Evolutionary conservation across 2,797 vertebrate genomes (phyloP).

Genomic region (Potorous gilbertii): DNA sequence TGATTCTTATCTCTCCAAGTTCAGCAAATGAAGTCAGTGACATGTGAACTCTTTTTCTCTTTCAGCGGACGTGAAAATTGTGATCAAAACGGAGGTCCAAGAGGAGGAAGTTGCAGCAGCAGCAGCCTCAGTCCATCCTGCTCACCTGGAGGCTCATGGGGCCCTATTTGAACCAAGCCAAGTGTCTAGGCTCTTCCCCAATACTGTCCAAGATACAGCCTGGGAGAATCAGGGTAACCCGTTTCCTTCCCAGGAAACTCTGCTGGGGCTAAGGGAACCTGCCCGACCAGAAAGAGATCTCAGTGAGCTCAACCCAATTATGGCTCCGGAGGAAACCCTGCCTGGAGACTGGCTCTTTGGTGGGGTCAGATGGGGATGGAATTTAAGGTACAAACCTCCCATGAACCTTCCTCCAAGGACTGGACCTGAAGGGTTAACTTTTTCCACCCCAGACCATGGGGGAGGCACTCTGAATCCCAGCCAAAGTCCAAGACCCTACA

Average conservation of each 20-base stretch:
- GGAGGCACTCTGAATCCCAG: slow-evolving; percentile 85
- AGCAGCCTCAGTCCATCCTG: slow-evolving; percentile 69
- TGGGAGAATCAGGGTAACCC: slow-evolving; percentile 75
- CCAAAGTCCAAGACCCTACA: slow-evolving; percentile 81
- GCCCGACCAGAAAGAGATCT: slow-evolving; percentile 64
- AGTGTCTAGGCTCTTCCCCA: slow-evolving; percentile 72
- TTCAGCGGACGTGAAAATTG: slow-evolving; percentile 77
- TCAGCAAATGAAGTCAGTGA: neutral
- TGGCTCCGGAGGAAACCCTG: slow-evolving; percentile 67
- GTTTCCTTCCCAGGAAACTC: slow-evolving; percentile 69
- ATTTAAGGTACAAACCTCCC: slow-evolving; percentile 85
- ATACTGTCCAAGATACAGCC: slow-evolving; percentile 70
- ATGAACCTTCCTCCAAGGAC: slow-evolving; percentile 85
- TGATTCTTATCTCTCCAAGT: too few relatives aligned
- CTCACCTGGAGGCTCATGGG: slow-evolving; percentile 77
- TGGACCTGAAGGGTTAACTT: slow-evolving; percentile 83
- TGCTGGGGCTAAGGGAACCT: slow-evolving; percentile 71
- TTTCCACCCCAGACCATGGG: slow-evolving; percentile 83
- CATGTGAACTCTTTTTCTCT: slow-evolving; percentile 45
- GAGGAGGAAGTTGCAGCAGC: slow-evolving; percentile 77
- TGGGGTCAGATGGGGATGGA: slow-evolving; percentile 85
- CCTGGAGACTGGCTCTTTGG: slow-evolving; percentile 83
- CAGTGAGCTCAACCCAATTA: slow-evolving; percentile 57
- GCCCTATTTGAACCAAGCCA: slow-evolving; percentile 73
- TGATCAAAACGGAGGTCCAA: slow-evolving; percentile 77